phyloP scores from a whole-genome alignment of 2,113 vertebrate species.

The Gnathonemus longibarbis region DNA sequence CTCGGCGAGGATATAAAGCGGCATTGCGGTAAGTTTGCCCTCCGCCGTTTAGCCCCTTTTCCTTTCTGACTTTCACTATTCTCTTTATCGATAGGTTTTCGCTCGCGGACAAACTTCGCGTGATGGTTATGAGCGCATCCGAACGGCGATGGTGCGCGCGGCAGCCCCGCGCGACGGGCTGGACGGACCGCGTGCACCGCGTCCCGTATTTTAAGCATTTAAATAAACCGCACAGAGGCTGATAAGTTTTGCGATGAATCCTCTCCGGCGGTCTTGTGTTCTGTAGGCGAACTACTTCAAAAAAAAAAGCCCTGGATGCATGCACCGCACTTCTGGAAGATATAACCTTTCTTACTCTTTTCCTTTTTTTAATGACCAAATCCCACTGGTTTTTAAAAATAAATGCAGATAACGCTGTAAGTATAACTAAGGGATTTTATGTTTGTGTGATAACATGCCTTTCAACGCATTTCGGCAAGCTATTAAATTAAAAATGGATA shows the following conservation, averaged over 20 bases:
- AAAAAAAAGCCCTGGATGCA: background rate
- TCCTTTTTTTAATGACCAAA: background rate
- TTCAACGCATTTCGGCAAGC: background rate
- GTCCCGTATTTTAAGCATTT: background rate
- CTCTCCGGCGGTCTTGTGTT: background rate
- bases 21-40: conserved; percentile 54
- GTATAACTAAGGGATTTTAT: background rate
- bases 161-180: background rate
- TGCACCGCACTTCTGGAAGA: conserved; percentile 8
- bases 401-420: background rate
- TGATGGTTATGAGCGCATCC: background rate
- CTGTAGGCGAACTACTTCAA: background rate
- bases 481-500: background rate
- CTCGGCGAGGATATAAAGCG: conserved; percentile 42
- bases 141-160: background rate
- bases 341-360: background rate
- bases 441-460: background rate
- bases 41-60: conserved; percentile 36
- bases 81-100: conserved; percentile 24
- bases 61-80: conserved; percentile 29
- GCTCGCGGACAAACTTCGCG: conserved; percentile 4
- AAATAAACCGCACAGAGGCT: background rate
- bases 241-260: conserved; percentile 12
- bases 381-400: conserved; percentile 2
- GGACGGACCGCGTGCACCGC: background rate